phyloP scores from a whole-genome alignment of 2,888 invertebrate species.

The Halictus ligatus region DNA sequence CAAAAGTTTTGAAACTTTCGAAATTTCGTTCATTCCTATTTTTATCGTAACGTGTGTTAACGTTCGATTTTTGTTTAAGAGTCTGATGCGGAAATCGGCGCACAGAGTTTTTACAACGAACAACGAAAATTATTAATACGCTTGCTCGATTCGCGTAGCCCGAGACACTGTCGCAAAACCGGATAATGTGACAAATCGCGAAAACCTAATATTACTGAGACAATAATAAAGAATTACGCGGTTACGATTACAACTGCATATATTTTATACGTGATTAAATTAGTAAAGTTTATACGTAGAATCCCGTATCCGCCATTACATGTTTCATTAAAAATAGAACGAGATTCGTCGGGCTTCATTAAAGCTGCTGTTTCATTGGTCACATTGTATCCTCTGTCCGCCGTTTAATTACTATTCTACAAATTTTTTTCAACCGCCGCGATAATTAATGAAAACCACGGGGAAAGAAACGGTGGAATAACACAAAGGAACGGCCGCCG shows the following conservation, averaged over 20 bases:
- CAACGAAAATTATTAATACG: background rate
- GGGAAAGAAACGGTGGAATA: background rate
- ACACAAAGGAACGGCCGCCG: background rate
- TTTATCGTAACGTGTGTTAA: too few species aligned
- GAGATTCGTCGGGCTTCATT: background rate
- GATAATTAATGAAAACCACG: background rate
- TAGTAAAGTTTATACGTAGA: background rate
- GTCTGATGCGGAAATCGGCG: background rate
- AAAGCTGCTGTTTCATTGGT: background rate
- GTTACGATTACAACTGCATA: background rate
- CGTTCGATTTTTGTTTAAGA: background rate
- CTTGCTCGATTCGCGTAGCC: background rate
- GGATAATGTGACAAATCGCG: background rate
- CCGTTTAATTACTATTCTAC: background rate
- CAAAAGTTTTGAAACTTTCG: background rate
- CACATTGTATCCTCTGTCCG: background rate
- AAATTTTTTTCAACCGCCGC: background rate
- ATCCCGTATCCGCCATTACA: background rate
- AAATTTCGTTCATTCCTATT: too few species aligned
- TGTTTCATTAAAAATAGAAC: background rate
- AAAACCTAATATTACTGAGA: background rate
- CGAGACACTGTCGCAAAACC: too few species aligned
- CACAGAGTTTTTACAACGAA: background rate
- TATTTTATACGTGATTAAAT: background rate
- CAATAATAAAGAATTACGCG: background rate